Base-by-base conservation (phyloP, 2,113 vertebrate species). In the Indri indri region DNA sequence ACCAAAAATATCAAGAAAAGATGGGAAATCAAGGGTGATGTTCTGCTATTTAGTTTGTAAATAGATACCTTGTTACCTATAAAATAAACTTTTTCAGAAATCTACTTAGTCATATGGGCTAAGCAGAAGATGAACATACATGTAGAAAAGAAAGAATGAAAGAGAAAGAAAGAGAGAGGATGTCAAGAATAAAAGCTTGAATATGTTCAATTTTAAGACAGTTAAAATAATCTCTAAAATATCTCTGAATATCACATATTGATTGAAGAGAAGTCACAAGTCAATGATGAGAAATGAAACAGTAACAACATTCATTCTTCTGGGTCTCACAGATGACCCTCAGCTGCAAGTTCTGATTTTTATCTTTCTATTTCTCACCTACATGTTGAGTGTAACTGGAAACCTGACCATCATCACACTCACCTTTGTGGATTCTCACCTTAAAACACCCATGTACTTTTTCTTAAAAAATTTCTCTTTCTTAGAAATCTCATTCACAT, bases 401-500 rank as follows among this genome's bases (percentile, higher is more conserved):
- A 88, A 95, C 30, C 8, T 95, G 74, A 88, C 54, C 30, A 92
- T 92, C 13, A 65, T 88, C 59, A 66, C 8, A 32, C 90, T 87
- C 22, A 87, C 63, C 6, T 52, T 76, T 57, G 27, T 76, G 61
- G 85, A 96, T 71, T 37, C 32, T 3, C 92, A 65, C 13, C 94
- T 97, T 22, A 95, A 97, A 73, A 96, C 89, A 52, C 84, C 89
- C 12, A 97, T 96, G 93, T 96, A 96, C 34, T 57, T 68, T 42
- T 84, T 97, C 17, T 57, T 97, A 42, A 66, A 79, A 77, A 97
- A 95, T 61, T 96, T 97, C 47, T 95, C 95, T n/a, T 95, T 97
- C 61, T 40, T 96, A 52, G 91, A 97, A 11, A 85, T 97, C 12
- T 70, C 61, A 66, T 95, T 95, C 32, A 94, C 95, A 54, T 40